Evolutionary conservation across 1,140 invertebrate species (phyloP).

Genomic region (Capitella teleta): DNA sequence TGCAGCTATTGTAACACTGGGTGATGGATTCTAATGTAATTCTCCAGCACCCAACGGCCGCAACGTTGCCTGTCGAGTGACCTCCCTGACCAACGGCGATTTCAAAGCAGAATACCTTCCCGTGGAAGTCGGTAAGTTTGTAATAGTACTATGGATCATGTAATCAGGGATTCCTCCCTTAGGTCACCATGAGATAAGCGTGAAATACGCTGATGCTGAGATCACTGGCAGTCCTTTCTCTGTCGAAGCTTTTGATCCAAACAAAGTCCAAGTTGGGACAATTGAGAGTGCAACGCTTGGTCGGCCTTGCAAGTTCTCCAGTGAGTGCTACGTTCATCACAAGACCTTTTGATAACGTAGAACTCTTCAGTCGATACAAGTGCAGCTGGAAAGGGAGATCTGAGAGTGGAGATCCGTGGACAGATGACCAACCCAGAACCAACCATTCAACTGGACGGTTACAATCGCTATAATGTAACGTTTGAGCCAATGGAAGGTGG

Average conservation of each 20-base stretch:
- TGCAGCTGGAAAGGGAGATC: slow-evolving; percentile 93
- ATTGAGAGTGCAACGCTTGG: slow-evolving; percentile 41
- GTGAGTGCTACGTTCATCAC: slow-evolving; percentile 29
- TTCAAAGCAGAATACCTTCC: slow-evolving; percentile 24
- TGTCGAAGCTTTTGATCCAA: slow-evolving; percentile 83
- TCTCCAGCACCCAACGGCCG: slow-evolving; percentile 2
- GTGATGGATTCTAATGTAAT: too few relatives aligned
- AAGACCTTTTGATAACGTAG: neutral
- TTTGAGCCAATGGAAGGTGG: slow-evolving; percentile 30
- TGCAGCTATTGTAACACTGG: too few relatives aligned
- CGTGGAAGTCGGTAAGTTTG: slow-evolving; percentile 13
- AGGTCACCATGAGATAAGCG: slow-evolving; percentile 55
- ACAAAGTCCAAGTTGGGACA: slow-evolving; percentile 48
- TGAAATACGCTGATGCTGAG: slow-evolving; percentile 77
- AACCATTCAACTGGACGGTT: slow-evolving; percentile 11
- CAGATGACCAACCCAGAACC: slow-evolving; percentile 1
- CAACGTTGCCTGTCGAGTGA: neutral
- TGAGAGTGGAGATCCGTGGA: slow-evolving; percentile 89
- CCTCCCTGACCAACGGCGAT: slow-evolving; percentile 9
- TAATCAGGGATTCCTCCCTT: slow-evolving; percentile 33
- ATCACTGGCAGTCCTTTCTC: slow-evolving; percentile 84
- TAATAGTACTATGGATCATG: too few relatives aligned
- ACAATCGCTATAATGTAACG: slow-evolving; percentile 24
- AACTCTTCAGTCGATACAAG: slow-evolving; percentile 84
- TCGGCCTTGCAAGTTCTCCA: slow-evolving; percentile 27